Evolutionary conservation across 2,797 vertebrate genomes (phyloP).

Genomic region (Ctenosaura bakeri): DNA sequence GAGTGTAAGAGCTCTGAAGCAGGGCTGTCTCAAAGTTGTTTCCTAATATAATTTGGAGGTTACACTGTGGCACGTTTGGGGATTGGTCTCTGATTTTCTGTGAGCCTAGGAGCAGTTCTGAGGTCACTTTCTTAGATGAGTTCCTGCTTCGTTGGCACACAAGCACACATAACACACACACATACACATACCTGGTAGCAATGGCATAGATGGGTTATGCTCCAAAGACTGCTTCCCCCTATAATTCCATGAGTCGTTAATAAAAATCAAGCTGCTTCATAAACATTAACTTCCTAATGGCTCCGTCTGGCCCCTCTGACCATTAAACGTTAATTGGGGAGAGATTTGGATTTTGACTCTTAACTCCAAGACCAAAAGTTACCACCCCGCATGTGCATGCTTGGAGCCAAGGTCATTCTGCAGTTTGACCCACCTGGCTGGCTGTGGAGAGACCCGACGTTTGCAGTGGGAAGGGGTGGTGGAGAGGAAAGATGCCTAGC

Average conservation of each 20-base stretch:
- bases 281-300: slow-evolving; percentile 78
- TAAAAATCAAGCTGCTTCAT: slow-evolving; percentile 27
- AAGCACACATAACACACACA: too few species aligned
- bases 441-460: not conserved
- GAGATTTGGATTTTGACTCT: slow-evolving; percentile 18
- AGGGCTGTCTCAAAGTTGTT: too few species aligned
- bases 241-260: rapidly evolving
- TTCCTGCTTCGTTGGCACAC: not conserved
- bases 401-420: slow-evolving; percentile 65
- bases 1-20: not conserved
- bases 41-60: not conserved
- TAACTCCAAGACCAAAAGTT: not conserved
- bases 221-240: not conserved
- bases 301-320: slow-evolving; percentile 12
- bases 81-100: too few species aligned
- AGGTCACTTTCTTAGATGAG: too few species aligned
- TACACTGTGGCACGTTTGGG: too few species aligned
- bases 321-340: slow-evolving; percentile 30
- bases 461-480: too few species aligned
- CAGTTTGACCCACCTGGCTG: not conserved
- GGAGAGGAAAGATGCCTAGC: too few species aligned
- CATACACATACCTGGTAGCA: not conserved
- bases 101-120: not conserved
- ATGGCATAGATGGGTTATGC: not conserved
- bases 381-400: not conserved